phyloP scores from a whole-genome alignment of 1,140 invertebrate species.

The Brachionus rubens region DNA sequence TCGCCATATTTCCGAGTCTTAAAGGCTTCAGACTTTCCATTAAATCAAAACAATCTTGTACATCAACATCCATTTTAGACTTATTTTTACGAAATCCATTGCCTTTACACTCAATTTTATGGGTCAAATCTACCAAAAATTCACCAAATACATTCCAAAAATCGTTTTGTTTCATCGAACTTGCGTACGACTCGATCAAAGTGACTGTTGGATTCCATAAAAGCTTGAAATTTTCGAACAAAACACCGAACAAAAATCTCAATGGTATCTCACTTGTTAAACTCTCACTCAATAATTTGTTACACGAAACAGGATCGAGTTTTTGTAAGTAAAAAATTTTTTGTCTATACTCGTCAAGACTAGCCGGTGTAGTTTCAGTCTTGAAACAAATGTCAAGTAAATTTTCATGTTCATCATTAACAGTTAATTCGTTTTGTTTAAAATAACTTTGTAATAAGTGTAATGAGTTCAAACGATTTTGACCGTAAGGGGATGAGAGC shows the following conservation, averaged over 20 bases:
- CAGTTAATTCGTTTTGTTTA: background rate
- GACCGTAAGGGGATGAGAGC: background rate
- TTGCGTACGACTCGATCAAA: constrained; percentile 71
- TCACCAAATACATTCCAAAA: constrained; percentile 76
- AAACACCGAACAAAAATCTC: constrained; percentile 73
- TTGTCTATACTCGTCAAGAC: constrained; percentile 73
- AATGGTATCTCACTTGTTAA: constrained; percentile 63
- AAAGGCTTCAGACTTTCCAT: background rate
- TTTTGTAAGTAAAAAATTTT: constrained; percentile 72
- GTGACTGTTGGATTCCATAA: constrained; percentile 78
- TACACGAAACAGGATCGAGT: constrained; percentile 62
- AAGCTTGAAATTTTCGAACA: constrained; percentile 81
- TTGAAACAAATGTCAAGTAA: constrained; percentile 69
- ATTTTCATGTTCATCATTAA: constrained; percentile 28
- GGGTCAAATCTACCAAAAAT: constrained; percentile 64
- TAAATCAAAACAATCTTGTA: background rate
- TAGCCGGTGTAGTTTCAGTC: constrained; percentile 68
- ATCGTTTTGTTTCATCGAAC: constrained; percentile 64
- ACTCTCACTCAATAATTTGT: constrained; percentile 51
- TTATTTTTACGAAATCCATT: background rate
- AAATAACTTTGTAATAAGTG: background rate
- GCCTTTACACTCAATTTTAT: constrained; percentile 50
- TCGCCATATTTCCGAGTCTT: background rate
- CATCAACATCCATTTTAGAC: background rate
- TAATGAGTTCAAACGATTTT: background rate